These are phyloP conservation scores for Setipinna tenuifilis DNA, from an alignment of 2,797 vertebrate species.

Conservation along the genomic window DNA sequence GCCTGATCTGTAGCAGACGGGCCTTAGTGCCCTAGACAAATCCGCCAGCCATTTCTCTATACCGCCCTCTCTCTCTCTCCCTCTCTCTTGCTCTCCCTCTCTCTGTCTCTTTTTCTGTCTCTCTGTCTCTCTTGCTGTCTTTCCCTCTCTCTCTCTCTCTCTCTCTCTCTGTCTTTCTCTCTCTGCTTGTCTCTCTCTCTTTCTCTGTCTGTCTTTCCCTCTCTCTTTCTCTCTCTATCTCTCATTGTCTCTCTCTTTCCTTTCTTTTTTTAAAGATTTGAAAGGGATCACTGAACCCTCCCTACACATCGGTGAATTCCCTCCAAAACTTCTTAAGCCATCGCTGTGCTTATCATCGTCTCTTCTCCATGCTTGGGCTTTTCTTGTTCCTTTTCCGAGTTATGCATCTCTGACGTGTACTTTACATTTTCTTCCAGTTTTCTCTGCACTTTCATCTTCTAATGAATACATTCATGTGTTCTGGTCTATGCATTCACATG, in stretches of 20 bases:
- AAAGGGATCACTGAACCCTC: neutral
- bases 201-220: too few species aligned
- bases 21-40: neutral
- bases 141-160: too few species aligned
- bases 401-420: neutral
- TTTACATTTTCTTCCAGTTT: neutral
- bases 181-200: too few species aligned
- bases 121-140: too few species aligned
- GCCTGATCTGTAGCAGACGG: neutral
- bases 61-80: too few species aligned
- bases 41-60: neutral
- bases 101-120: too few species aligned
- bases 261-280: neutral
- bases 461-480: neutral
- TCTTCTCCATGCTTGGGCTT: neutral
- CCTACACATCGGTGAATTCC: neutral
- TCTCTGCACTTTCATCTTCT: neutral
- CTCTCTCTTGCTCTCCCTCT: too few species aligned
- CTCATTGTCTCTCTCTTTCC: too few species aligned
- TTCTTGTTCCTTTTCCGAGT: neutral
- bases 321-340: neutral
- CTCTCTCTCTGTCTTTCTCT: too few species aligned
- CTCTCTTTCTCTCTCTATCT: too few species aligned
- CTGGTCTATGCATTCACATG: neutral
- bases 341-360: neutral